Base-by-base conservation (phyloP, 2,888 invertebrate genomes). In the Hirtodrosophila duncani region DNA sequence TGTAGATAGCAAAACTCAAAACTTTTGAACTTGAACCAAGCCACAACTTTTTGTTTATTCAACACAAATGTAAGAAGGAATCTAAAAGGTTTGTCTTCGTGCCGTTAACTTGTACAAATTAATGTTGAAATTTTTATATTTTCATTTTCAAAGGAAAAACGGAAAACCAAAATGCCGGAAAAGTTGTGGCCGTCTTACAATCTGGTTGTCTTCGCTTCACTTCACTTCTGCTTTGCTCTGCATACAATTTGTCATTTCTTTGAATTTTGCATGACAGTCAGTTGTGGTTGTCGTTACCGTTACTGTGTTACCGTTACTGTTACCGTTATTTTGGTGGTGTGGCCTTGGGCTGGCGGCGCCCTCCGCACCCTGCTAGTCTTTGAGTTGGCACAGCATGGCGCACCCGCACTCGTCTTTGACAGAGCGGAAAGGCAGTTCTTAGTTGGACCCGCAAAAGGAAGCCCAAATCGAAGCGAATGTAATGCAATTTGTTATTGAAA, bases 181-280 rank as follows among this genome's bases (percentile, higher is more conserved):
- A 67, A 75, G 55, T 57, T 63, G 58, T 61, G 52, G 55, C 55
- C 51, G 29, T 42, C 26, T 17, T 8, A 34, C 30, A 57, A 51
- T 46, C 30, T 39, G 67, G 14, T 51, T 42, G 60, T 42, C 42
- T 46, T 44, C 42, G 59, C 52, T 58, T 63, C 51, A 60, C 53
- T 53, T 43, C 65, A n/a, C n/a, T n/a, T n/a, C n/a, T n/a, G 37
- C 21, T 53, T 9, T 14, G 38, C 23, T n/a, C n/a, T 17, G 33
- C 37, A 41, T 44, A 53, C 45, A 66, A 56, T 70, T 63, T 56
- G 38, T 43, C 55, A 57, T 60, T 60, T 33, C 42, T 50, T 34
- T 56, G 44, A 48, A 39, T 14, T 14, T 14, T n/a, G 17, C 45
- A 57, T 30, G 33, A 16, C 38, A 53, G 21, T 36, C 38, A 31